Conservation (phyloP, 2,888 invertebrate genomes). For the Panopea generosa region DNA sequence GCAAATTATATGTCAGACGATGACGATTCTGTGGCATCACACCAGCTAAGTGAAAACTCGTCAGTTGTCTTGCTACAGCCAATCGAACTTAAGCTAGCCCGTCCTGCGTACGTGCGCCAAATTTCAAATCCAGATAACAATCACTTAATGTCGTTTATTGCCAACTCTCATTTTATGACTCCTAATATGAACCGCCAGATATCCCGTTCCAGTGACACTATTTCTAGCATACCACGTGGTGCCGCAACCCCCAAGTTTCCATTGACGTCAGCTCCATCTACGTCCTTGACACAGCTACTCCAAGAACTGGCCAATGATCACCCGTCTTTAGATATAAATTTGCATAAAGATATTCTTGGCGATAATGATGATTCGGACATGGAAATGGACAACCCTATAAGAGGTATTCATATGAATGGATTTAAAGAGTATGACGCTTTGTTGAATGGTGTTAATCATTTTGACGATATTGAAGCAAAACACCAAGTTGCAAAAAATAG, state of each 20-base stretch:
- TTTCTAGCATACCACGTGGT: slow-evolving; percentile 75
- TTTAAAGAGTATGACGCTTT: slow-evolving; percentile 47
- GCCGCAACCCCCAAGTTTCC: slow-evolving; percentile 80
- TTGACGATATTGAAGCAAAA: slow-evolving; percentile 11
- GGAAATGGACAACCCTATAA: slow-evolving; percentile 37
- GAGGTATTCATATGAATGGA: slow-evolving; percentile 25
- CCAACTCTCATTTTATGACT: slow-evolving; percentile 61
- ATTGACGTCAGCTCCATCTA: slow-evolving; percentile 68
- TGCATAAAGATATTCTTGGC: slow-evolving; percentile 47
- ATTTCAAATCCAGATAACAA: slow-evolving; percentile 72
- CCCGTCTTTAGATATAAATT: slow-evolving; percentile 56
- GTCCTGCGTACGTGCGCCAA: slow-evolving; percentile 74
- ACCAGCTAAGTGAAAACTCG: slow-evolving; percentile 78
- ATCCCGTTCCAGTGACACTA: slow-evolving; percentile 79
- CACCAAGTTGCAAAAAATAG: slow-evolving; percentile 3
- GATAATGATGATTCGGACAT: slow-evolving; percentile 54
- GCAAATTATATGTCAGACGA: slow-evolving; percentile 71
- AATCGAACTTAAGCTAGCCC: slow-evolving; percentile 76
- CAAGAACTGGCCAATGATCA: slow-evolving; percentile 72
- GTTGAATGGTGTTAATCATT: slow-evolving; percentile 45
- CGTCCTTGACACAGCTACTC: slow-evolving; percentile 77
- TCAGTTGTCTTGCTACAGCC: slow-evolving; percentile 79
- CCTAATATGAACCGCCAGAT: slow-evolving; percentile 69
- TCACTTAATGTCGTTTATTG: slow-evolving; percentile 61
- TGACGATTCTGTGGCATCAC: slow-evolving; percentile 78